phyloP scores from a whole-genome alignment of 1,140 invertebrate genomes.

The Drosophila biarmipes region DNA sequence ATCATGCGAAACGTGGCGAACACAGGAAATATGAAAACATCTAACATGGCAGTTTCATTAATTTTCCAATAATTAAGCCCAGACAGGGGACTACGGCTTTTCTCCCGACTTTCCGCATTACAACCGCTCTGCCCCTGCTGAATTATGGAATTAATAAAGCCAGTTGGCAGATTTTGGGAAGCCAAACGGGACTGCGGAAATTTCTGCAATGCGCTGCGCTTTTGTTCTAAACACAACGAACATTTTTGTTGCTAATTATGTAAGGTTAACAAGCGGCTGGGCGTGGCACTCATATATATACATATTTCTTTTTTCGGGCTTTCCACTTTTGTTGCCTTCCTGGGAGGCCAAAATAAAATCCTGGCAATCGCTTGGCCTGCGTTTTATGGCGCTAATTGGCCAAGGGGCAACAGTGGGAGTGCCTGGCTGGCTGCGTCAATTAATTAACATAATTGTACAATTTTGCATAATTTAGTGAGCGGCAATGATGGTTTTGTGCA shows the following conservation, averaged over 20 bases:
- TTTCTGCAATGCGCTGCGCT: constrained; percentile 70
- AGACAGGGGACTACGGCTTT: constrained; percentile 27
- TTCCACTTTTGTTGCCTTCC: constrained; percentile 18
- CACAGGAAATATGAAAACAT: constrained; percentile 65
- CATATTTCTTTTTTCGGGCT: constrained; percentile 15
- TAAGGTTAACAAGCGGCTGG: constrained; percentile 64
- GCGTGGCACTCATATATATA: constrained; percentile 33
- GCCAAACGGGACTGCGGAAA: constrained; percentile 21
- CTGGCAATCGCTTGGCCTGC: constrained; percentile 62
- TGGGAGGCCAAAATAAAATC: constrained; percentile 58
- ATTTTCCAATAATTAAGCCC: constrained; percentile 81
- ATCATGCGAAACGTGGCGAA: constrained; percentile 61
- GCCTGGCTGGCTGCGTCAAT: constrained; percentile 61
- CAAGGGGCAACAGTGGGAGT: constrained; percentile 5
- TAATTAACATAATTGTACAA: constrained; percentile 82
- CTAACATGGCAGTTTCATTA: constrained; percentile 76
- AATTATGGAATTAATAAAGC: constrained; percentile 82
- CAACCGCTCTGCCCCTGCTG: constrained; percentile 46
- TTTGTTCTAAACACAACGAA: constrained; percentile 78
- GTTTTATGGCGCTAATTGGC: constrained; percentile 77
- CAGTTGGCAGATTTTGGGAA: constrained; percentile 53
- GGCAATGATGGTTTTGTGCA: constrained; percentile 45
- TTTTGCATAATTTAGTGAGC: constrained; percentile 71
- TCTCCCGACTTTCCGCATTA: constrained; percentile 18
- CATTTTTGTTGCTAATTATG: constrained; percentile 77